Conservation (phyloP, 2,797 vertebrate species). For the Huso huso region DNA sequence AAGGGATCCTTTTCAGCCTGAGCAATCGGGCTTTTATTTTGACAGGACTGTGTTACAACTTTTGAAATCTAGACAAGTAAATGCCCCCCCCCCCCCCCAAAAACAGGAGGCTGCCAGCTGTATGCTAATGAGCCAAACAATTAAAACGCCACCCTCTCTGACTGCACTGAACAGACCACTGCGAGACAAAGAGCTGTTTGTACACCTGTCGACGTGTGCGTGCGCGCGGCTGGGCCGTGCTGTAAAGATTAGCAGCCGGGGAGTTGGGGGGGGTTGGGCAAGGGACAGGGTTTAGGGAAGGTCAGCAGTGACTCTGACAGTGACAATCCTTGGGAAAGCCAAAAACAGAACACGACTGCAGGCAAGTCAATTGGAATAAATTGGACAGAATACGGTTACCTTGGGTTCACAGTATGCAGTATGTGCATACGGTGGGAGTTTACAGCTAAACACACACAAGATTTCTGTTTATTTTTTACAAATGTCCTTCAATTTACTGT, state of each 20-base stretch:
- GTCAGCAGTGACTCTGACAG: constrained; percentile 64
- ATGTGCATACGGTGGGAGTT: no score
- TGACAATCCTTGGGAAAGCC: constrained; percentile 66
- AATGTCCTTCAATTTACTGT: no score
- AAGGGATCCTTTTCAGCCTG: constrained; percentile 16
- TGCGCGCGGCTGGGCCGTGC: constrained; percentile 40
- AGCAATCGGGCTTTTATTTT: constrained; percentile 51
- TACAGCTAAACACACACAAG: no score
- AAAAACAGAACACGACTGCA: background rate
- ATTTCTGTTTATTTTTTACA: no score
- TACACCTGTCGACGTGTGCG: constrained; percentile 71
- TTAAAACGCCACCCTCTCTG: constrained; percentile 68
- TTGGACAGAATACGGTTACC: no score
- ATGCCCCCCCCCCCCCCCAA: constrained; percentile 33
- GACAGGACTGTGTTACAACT: constrained; percentile 26
- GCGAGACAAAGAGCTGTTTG: constrained; percentile 70
- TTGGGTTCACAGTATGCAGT: no score
- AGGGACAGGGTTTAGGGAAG: constrained; percentile 59
- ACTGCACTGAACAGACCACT: constrained; percentile 47
- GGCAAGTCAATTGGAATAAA: no score
- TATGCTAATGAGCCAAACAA: constrained; percentile 78
- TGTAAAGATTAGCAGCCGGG: constrained; percentile 64
- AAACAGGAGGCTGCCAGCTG: constrained; percentile 69
- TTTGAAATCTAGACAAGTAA: no score
- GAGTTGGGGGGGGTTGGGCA: constrained; percentile 35